Evolutionary conservation across 2,888 invertebrate species (phyloP).

Genomic region (Eristalis arbustorum): DNA sequence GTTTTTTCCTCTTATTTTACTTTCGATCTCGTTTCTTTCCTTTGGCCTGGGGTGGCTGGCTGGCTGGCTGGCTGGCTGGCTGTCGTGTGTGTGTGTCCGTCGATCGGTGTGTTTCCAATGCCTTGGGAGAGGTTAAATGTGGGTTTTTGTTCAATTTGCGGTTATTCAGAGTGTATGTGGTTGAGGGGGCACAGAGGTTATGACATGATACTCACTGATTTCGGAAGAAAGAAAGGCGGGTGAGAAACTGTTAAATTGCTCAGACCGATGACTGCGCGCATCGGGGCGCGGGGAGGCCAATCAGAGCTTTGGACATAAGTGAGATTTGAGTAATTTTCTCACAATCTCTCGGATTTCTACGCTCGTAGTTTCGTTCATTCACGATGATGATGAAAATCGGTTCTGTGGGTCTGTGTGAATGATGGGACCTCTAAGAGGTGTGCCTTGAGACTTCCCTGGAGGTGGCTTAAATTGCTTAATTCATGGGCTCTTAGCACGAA

Average conservation of each 20-base stretch:
- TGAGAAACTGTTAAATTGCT: conserved; percentile 14
- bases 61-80: not conserved
- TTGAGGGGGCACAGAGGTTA: conserved; percentile 46
- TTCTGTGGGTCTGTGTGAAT: not conserved
- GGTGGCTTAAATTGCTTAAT: not conserved
- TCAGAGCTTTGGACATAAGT: not conserved
- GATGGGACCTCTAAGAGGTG: not conserved
- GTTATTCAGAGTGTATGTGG: conserved; percentile 52
- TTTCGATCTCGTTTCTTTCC: conserved; percentile 56
- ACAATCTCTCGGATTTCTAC: not conserved
- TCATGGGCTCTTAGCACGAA: not conserved
- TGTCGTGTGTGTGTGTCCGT: not conserved
- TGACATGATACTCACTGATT: conserved; percentile 50
- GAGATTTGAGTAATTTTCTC: not conserved
- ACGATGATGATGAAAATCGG: not conserved
- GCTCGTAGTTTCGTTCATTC: not conserved
- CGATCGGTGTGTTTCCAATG: not conserved
- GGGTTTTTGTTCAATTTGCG: conserved; percentile 56
- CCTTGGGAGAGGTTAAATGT: conserved; percentile 47
- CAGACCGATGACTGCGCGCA: not conserved
- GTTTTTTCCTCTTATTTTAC: conserved; percentile 43
- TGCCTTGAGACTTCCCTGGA: not conserved
- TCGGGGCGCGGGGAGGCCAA: not conserved
- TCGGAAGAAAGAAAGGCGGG: conserved; percentile 20
- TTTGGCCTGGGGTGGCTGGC: not conserved